Conservation (phyloP, 1,140 invertebrate genomes). For the Brachionus asplanchnoidis region DNA sequence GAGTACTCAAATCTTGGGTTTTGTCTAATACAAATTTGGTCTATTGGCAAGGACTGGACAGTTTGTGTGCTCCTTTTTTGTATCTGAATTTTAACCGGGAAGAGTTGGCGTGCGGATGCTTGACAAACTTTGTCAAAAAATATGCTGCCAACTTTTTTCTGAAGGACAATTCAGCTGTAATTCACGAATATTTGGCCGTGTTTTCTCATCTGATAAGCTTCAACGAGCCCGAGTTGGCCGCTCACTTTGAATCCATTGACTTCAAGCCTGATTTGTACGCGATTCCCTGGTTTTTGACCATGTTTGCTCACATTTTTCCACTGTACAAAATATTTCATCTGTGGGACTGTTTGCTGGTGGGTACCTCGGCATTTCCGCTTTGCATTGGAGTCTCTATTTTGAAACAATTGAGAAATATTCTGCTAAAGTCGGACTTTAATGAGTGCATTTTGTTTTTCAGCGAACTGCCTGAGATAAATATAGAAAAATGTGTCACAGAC, state of each 20-base stretch:
- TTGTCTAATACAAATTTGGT: slow-evolving; percentile 88
- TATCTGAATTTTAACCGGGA: slow-evolving; percentile 95
- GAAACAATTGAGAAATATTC: slow-evolving; percentile 74
- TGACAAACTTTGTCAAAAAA: slow-evolving; percentile 88
- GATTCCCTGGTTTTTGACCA: slow-evolving; percentile 99
- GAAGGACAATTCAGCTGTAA: slow-evolving; percentile 93
- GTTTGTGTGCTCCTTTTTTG: slow-evolving; percentile 90
- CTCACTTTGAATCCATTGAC: slow-evolving; percentile 82
- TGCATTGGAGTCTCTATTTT: slow-evolving; percentile 90
- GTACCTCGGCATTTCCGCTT: slow-evolving; percentile 85
- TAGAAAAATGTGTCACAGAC: slow-evolving; percentile 82
- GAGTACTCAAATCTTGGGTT: slow-evolving; percentile 90
- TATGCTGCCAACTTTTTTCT: slow-evolving; percentile 95
- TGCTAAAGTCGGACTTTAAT: slow-evolving; percentile 85
- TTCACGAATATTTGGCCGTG: slow-evolving; percentile 93
- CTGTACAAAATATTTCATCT: slow-evolving; percentile 94
- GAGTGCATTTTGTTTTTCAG: slow-evolving; percentile 95
- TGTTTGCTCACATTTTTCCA: slow-evolving; percentile 98
- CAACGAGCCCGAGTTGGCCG: slow-evolving; percentile 84
- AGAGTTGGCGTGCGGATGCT: slow-evolving; percentile 85
- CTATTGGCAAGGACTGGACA: slow-evolving; percentile 99
- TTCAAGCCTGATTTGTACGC: slow-evolving; percentile 96
- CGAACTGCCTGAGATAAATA: slow-evolving; percentile 91
- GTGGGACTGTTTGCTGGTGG: slow-evolving; percentile 91
- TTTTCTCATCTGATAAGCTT: slow-evolving; percentile 93